Percentiles rank a stretch among this genome's conserved stretches.
These are phyloP conservation scores for Tupaia chinensis DNA, from an alignment of 2,113 vertebrate genomes.

Conservation along the genomic window DNA sequence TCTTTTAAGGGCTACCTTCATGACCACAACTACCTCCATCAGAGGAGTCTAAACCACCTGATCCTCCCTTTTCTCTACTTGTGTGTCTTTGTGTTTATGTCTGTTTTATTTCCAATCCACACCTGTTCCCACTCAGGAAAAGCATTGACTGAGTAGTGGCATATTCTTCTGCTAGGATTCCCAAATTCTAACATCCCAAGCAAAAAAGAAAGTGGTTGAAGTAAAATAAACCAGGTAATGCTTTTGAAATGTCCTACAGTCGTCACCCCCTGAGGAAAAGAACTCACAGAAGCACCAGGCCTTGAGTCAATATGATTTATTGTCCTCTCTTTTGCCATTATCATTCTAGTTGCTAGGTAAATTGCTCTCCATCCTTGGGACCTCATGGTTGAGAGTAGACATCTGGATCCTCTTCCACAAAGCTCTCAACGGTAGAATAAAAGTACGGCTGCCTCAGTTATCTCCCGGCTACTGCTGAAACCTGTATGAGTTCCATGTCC, in stretches of 20 bases:
- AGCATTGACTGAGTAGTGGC: neutral
- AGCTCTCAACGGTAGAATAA: constrained; percentile 72
- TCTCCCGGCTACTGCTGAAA: constrained; percentile 22
- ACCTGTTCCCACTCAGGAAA: neutral
- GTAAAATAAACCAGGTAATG: neutral
- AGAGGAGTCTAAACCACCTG: too few relatives aligned
- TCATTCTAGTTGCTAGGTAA: neutral
- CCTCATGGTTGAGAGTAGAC: neutral
- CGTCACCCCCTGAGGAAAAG: neutral
- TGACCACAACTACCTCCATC: too few relatives aligned
- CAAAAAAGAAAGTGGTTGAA: neutral
- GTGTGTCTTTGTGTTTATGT: too few relatives aligned
- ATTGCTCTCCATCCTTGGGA: neutral
- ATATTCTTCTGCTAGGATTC: neutral
- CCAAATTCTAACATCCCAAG: neutral
- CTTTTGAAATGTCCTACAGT: neutral
- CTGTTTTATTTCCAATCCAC: too few relatives aligned
- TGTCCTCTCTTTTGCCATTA: neutral
- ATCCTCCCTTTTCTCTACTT: too few relatives aligned
- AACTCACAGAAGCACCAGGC: neutral
- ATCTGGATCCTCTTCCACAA: too few relatives aligned
- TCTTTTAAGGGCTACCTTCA: neutral
- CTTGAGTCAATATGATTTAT: neutral
- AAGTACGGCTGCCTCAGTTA: constrained; percentile 61
- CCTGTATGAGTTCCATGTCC: constrained; percentile 64